Percentiles rank a stretch among this genome's conserved stretches.
These are phyloP conservation scores for Leptothorax acervorum DNA, from an alignment of 2,888 invertebrate genomes.

Conservation along the genomic window DNA sequence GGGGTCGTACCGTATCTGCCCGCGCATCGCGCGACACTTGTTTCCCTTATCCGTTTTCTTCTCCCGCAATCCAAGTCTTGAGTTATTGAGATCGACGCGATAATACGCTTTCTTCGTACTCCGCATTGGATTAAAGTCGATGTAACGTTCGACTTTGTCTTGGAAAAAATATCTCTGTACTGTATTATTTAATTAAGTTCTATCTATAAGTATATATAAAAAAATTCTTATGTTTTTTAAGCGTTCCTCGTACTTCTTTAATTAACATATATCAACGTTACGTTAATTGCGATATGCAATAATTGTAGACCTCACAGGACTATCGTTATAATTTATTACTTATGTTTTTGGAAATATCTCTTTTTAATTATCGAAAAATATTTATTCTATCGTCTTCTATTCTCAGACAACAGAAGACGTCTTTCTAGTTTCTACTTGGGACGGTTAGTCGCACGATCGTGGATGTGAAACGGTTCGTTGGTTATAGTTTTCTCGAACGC, in stretches of 20 bases:
- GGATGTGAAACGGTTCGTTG: slow-evolving; percentile 42
- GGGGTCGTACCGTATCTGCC: slow-evolving; percentile 58
- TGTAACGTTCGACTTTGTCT: neutral
- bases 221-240: neutral
- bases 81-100: neutral
- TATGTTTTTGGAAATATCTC: neutral
- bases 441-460: slow-evolving; percentile 27
- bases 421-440: neutral
- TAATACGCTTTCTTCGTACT: neutral
- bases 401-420: neutral
- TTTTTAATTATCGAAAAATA: neutral
- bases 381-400: neutral
- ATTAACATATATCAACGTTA: neutral
- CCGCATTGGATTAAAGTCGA: neutral
- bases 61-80: neutral
- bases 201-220: neutral
- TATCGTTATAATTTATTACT: neutral
- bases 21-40: slow-evolving; percentile 55
- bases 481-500: slow-evolving; percentile 48
- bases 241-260: neutral
- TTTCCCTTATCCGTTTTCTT: slow-evolving; percentile 50
- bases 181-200: neutral
- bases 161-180: neutral
- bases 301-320: neutral
- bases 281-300: neutral